phyloP scores from a whole-genome alignment of 2,797 vertebrate genomes.

The Alcedo atthis region DNA sequence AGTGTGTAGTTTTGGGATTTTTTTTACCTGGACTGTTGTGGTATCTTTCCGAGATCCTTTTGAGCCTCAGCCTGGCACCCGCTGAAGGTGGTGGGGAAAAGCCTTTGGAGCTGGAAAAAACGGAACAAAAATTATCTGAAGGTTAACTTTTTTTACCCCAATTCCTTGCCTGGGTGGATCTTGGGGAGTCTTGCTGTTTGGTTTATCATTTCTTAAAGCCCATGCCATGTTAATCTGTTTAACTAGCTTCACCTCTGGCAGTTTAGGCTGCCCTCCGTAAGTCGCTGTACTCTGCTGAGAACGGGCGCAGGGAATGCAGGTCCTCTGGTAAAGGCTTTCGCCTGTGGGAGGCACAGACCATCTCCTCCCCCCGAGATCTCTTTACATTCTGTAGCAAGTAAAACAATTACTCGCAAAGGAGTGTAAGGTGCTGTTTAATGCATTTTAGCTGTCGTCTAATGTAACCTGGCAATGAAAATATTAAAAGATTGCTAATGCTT shows the following conservation, averaged over 20 bases:
- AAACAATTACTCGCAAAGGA: neutral
- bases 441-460: neutral
- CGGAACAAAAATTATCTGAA: neutral
- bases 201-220: neutral
- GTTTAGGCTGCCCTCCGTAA: neutral
- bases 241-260: neutral
- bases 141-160: neutral
- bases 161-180: fast-evolving
- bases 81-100: neutral
- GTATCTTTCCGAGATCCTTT: fast-evolving
- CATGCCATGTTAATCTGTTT: neutral
- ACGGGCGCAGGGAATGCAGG: neutral
- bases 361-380: neutral
- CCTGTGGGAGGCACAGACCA: neutral
- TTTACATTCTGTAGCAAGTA: neutral
- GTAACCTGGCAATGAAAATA: neutral
- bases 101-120: neutral
- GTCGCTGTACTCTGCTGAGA: neutral
- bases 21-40: no score
- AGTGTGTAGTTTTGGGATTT: neutral
- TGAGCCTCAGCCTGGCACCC: fast-evolving
- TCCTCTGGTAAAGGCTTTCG: neutral
- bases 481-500: neutral
- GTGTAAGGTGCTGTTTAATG: neutral
- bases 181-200: neutral